Evolutionary conservation across 53 echinoderm and acorn worm species (phyloP).

Genomic region (Mesocentrotus franciscanus): DNA sequence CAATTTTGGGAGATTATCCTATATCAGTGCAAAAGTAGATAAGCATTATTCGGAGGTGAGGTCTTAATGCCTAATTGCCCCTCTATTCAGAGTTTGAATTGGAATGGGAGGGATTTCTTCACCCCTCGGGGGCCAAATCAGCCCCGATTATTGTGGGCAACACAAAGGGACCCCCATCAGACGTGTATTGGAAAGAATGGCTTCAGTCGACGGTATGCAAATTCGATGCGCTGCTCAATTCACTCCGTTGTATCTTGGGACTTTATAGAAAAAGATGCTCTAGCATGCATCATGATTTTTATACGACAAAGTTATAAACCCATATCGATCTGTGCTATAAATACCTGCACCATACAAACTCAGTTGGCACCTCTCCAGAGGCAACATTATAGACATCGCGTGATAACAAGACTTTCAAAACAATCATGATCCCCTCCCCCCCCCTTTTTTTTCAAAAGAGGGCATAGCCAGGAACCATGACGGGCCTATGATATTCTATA

Average conservation of each 20-base stretch:
- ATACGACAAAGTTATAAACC: neutral
- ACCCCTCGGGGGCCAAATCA: conserved; percentile 45
- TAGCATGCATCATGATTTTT: neutral
- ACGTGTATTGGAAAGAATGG: conserved; percentile 12
- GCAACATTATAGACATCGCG: too few species aligned
- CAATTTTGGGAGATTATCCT: neutral
- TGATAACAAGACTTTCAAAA: too few species aligned
- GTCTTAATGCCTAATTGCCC: conserved; percentile 59
- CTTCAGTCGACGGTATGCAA: conserved; percentile 56
- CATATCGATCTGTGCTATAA: neutral
- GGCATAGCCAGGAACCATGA: too few species aligned
- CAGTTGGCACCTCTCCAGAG: neutral
- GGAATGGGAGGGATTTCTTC: conserved; percentile 63
- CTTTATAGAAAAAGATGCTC: neutral
- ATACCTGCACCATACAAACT: neutral
- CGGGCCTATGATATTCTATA: too few species aligned
- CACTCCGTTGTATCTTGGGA: neutral
- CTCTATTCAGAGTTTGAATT: conserved; percentile 48
- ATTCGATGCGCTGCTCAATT: conserved; percentile 26
- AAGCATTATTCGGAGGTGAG: conserved; percentile 41
- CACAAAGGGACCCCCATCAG: conserved; percentile 55
- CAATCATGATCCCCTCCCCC: too few species aligned
- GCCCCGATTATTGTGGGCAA: conserved; percentile 32
- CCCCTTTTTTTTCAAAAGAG: too few species aligned
- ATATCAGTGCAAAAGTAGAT: neutral